Conservation (phyloP, 2,113 vertebrate genomes). For the Caloenas nicobarica region DNA sequence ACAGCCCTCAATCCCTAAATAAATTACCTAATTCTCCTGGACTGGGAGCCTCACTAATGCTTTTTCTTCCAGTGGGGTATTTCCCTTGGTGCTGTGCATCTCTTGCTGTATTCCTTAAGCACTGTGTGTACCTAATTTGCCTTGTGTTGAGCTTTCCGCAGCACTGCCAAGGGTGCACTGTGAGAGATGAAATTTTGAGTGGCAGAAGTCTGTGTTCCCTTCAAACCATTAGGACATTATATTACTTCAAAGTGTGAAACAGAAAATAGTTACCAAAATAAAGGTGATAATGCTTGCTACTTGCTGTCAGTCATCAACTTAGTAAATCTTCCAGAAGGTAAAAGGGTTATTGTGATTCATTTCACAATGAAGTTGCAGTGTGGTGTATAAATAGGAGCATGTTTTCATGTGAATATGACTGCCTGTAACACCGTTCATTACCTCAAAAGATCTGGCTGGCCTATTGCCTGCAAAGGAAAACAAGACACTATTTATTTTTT, state of each 20-base stretch:
- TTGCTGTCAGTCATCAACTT: background rate
- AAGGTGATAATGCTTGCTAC: background rate
- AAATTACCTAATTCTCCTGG: background rate
- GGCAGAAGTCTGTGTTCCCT: background rate
- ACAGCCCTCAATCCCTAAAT: background rate
- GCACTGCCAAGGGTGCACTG: background rate
- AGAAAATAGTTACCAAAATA: background rate
- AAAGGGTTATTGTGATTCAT: background rate
- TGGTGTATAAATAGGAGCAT: background rate
- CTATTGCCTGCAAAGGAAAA: background rate
- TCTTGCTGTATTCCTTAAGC: background rate
- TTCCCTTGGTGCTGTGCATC: background rate
- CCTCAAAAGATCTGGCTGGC: background rate
- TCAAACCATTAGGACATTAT: background rate
- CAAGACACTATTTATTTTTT: background rate
- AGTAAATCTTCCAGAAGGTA: background rate
- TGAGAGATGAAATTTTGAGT: background rate
- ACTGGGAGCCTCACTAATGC: background rate
- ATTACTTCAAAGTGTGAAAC: background rate
- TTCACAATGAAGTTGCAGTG: background rate
- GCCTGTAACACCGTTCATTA: background rate
- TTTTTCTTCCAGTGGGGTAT: background rate
- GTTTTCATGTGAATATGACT: background rate
- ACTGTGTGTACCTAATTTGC: background rate
- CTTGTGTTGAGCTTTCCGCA: background rate